Base-by-base conservation (phyloP, 2,888 invertebrate genomes). In the Chaitophorus viminalis region DNA sequence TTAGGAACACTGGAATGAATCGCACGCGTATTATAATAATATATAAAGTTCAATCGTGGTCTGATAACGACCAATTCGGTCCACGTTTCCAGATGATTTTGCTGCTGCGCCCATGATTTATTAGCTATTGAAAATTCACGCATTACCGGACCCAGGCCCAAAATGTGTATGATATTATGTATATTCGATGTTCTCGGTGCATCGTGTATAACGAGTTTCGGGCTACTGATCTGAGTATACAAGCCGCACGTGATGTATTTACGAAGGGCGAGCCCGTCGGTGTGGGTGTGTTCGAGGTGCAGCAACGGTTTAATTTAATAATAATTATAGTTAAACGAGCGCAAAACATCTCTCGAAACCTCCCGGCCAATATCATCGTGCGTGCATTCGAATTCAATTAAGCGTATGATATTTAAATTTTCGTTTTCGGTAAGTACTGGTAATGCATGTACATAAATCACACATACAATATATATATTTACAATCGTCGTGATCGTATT, bases 241-340 rank as follows among this genome's bases (percentile, higher is more conserved):
- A 68, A 29, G 29, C n/a, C 29, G 25, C 68, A 29, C n/a, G 70
- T 17, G 70, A 31, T 29, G 29, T 68, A 29, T 8, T 68, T 11
- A 17, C 6, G 60, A 25, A 60, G 68, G 29, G 29, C 29, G 60
- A 60, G 70, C 70, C 70, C 70, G 29, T 70, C 29, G 70, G 70
- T 70, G 70, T 70, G 70, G 31, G 70, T 31, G 70, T 70, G 70
- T 70, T 29, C n/a, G 70, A 31, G 31, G 70, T 11, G 70, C 70
- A 31, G 70, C 70, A 17, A 17, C 29, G 70, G 29, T 29, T 17
- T 70, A 31, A 29, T 70, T 29, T 31, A 70, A 65, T 65, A n/a
- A 65, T 25, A n/a, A 29, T 70, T 70, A 29, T 3, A 70, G 29
- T 29, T 31, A 29, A 70, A 70, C 70, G 14, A 70, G 70, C 29